phyloP scores from a whole-genome alignment of 64 coral and sea anemone genomes.

The Montipora cactus region DNA sequence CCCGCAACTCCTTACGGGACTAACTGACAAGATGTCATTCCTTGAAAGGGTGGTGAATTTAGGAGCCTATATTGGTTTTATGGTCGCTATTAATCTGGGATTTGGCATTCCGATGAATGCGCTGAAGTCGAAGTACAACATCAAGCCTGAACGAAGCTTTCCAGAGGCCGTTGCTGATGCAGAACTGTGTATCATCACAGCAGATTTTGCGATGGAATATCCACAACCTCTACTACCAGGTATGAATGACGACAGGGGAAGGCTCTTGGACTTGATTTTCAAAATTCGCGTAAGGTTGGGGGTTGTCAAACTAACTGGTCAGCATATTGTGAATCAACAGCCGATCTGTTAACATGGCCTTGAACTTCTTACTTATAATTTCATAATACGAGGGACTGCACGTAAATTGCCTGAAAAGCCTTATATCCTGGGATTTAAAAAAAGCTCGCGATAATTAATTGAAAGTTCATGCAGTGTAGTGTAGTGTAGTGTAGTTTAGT shows the following conservation, averaged over 20 bases:
- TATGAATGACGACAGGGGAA: background rate
- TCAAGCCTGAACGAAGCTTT: conserved; percentile 67
- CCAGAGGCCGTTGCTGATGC: background rate
- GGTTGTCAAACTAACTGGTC: no score
- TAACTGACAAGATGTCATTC: conserved; percentile 58
- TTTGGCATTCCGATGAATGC: background rate
- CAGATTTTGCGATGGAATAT: conserved; percentile 75
- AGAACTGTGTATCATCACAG: conserved; percentile 38
- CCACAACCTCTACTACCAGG: conserved; percentile 15
- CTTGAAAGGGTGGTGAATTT: conserved; percentile 61
- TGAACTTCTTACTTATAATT: no score
- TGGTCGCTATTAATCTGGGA: background rate
- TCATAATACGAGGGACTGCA: no score
- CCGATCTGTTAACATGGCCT: no score
- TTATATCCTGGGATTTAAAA: no score
- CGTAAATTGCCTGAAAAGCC: no score
- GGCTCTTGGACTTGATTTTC: no score
- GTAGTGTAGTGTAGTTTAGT: no score
- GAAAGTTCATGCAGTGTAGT: no score
- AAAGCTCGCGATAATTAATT: no score
- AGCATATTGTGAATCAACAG: no score
- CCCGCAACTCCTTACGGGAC: background rate
- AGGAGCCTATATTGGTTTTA: background rate
- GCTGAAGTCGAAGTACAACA: conserved; percentile 48
- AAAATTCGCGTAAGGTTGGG: no score